Conservation (phyloP, 2,797 vertebrate genomes). For the Hemitrygon akajei region DNA sequence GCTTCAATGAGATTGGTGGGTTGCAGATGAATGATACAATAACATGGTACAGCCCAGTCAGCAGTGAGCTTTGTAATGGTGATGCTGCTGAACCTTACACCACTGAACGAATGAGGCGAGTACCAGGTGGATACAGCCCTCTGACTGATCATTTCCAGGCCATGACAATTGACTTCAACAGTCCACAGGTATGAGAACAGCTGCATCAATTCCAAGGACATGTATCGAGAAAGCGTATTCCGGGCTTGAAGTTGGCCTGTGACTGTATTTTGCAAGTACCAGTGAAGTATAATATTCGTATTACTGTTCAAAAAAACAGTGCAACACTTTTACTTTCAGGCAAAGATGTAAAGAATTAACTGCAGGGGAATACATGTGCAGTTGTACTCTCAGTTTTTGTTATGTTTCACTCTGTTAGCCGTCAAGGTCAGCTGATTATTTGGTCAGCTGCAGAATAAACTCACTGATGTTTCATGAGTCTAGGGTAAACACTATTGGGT, state of each 20-base stretch:
- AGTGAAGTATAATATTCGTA: background rate
- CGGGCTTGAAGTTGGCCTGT: background rate
- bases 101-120: constrained; percentile 80
- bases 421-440: background rate
- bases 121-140: constrained; percentile 75
- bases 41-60: constrained; percentile 75
- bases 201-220: background rate
- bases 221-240: background rate
- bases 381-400: background rate
- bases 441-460: background rate
- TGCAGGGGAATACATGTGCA: too few species aligned
- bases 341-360: background rate
- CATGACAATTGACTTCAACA: constrained; percentile 82
- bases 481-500: too few species aligned
- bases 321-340: too few species aligned
- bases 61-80: constrained; percentile 60
- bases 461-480: background rate
- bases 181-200: constrained; percentile 65
- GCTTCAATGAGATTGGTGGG: constrained; percentile 65
- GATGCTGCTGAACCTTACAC: constrained; percentile 89
- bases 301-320: background rate
- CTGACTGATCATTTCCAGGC: constrained; percentile 78
- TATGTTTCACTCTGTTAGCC: background rate
- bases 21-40: constrained; percentile 63
- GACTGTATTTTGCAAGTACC: background rate